phyloP scores from a whole-genome alignment of 2,888 invertebrate genomes.

The Pandemis heparana region DNA sequence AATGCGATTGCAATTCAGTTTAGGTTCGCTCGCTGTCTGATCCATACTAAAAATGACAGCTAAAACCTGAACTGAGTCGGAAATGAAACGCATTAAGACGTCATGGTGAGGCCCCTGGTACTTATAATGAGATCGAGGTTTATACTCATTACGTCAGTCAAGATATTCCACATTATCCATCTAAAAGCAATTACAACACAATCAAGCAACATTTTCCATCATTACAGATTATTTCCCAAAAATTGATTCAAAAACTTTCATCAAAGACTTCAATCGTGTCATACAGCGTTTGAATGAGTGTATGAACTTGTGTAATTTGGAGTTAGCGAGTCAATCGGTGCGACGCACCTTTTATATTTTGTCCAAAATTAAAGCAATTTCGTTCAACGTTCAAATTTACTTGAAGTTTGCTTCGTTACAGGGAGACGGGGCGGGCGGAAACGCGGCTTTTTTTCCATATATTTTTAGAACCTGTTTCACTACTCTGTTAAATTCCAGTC shows the following conservation, averaged over 20 bases:
- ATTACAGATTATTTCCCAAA: constrained; percentile 27
- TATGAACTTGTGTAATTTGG: constrained; percentile 50
- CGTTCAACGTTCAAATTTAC: constrained; percentile 58
- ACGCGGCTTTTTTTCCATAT: constrained; percentile 6
- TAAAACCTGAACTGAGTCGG: too few relatives aligned
- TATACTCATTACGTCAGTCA: not conserved
- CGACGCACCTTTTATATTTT: constrained; percentile 62
- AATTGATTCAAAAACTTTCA: constrained; percentile 24
- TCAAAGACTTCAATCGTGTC: constrained; percentile 42
- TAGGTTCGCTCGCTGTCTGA: too few relatives aligned
- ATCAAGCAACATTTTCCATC: constrained; percentile 19
- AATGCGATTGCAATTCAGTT: too few relatives aligned
- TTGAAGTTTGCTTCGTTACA: not conserved
- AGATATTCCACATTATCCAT: not conserved
- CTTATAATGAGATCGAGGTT: too few relatives aligned
- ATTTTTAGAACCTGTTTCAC: not conserved
- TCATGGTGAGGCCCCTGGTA: too few relatives aligned
- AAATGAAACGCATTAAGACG: too few relatives aligned
- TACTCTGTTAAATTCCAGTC: too few relatives aligned
- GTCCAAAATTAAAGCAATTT: constrained; percentile 71
- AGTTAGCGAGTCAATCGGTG: constrained; percentile 73
- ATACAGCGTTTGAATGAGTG: constrained; percentile 42
- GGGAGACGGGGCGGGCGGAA: not conserved
- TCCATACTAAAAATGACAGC: too few relatives aligned
- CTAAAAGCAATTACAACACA: constrained; percentile 27